Conservation (phyloP, 2,113 vertebrate species). For the Mormyrus lacerda region DNA sequence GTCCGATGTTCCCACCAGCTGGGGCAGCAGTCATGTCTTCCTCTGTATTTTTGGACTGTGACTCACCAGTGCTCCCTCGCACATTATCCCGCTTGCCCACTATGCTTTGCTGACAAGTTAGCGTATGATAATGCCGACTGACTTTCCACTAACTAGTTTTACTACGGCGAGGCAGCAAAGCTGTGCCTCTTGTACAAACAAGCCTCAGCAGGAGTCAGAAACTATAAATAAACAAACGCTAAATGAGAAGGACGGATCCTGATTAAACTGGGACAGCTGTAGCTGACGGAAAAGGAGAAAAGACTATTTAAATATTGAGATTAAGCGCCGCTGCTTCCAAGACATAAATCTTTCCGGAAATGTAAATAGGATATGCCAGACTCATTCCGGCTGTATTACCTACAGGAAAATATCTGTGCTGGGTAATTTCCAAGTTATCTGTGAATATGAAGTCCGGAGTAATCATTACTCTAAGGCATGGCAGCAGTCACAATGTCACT, state of each 20-base stretch:
- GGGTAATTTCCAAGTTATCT: conserved; percentile 20
- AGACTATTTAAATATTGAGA: conserved; percentile 23
- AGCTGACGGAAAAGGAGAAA: conserved; percentile 3
- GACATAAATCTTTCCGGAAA: conserved; percentile 20
- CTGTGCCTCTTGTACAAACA: conserved; percentile 14
- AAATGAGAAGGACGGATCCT: neutral
- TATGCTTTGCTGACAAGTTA: neutral
- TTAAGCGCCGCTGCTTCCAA: conserved; percentile 29
- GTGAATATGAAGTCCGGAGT: conserved; percentile 12
- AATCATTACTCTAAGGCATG: neutral
- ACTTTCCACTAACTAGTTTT: conserved; percentile 9
- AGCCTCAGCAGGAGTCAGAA: conserved; percentile 12
- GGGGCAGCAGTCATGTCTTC: neutral
- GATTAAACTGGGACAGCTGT: neutral
- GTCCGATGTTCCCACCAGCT: neutral
- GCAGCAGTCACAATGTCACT: neutral
- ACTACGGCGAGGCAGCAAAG: conserved; percentile 22
- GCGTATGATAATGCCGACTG: neutral
- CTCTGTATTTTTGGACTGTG: conserved; percentile 4
- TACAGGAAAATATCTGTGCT: neutral
- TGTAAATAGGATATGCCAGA: conserved; percentile 29
- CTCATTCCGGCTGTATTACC: neutral
- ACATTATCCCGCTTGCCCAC: neutral
- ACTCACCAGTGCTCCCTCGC: conserved; percentile 12
- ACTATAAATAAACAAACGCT: conserved; percentile 7